A percentile compares a stretch with the other conserved stretches of the same genome.
These are phyloP conservation scores for Drosophila busckii DNA, from an alignment of 1,140 invertebrate genomes.

Conservation along the genomic window DNA sequence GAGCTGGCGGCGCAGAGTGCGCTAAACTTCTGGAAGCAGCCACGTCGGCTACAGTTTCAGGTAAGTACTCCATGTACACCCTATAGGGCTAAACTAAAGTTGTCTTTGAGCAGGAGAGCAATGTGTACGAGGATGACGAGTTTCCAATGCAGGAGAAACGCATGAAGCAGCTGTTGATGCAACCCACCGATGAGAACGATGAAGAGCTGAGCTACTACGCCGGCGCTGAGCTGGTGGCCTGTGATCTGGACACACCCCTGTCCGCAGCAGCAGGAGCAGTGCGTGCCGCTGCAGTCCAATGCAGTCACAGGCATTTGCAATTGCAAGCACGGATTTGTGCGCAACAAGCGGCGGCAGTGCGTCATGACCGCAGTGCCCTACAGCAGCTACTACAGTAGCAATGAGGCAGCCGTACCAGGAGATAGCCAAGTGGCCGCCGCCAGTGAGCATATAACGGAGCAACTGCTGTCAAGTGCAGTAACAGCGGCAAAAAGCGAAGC, in stretches of 20 bases:
- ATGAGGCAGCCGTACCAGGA: constrained; percentile 40
- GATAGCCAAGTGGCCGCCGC: constrained; percentile 34
- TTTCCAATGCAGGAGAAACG: constrained; percentile 66
- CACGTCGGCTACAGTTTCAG: constrained; percentile 48
- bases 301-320: constrained; percentile 84
- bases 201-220: constrained; percentile 64
- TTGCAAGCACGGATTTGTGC: constrained; percentile 82
- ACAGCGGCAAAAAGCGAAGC: constrained; percentile 61
- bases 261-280: constrained; percentile 83
- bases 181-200: constrained; percentile 78
- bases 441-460: constrained; percentile 50
- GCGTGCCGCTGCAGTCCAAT: constrained; percentile 81
- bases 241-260: constrained; percentile 81
- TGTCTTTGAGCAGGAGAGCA: constrained; percentile 33
- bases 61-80: constrained; percentile 6
- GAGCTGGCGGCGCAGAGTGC: too few species aligned
- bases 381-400: constrained; percentile 33
- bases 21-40: constrained; percentile 72
- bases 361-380: constrained; percentile 60
- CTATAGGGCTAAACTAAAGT: not conserved
- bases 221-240: constrained; percentile 53
- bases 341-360: constrained; percentile 80
- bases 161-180: constrained; percentile 62
- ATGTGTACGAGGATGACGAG: constrained; percentile 68
- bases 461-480: constrained; percentile 41